Evolutionary conservation across 1,140 invertebrate genomes (phyloP).

Genomic region (Eubasilissa regina): DNA sequence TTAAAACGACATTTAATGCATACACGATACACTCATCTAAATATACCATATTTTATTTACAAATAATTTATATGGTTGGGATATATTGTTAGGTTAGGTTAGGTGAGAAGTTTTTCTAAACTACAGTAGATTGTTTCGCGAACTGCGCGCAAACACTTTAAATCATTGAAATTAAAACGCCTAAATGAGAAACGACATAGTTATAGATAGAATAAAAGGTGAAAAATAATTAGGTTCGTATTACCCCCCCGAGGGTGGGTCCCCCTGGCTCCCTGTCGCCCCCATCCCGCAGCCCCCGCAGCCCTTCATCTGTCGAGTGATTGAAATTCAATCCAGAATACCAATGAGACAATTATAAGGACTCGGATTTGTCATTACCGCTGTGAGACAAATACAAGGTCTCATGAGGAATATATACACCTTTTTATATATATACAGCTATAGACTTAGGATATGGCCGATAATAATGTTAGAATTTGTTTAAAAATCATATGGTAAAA

Average conservation of each 20-base stretch:
- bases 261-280: neutral
- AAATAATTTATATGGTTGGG: no score
- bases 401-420: neutral
- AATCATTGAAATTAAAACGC: no score
- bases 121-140: no score
- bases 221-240: slow-evolving; percentile 22
- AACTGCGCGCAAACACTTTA: no score
- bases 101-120: no score
- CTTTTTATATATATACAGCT: neutral
- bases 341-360: slow-evolving; percentile 59
- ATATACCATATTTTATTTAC: no score
- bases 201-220: neutral
- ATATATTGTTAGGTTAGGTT: no score
- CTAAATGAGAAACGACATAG: neutral
- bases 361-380: slow-evolving; percentile 52
- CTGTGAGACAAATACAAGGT: slow-evolving; percentile 28
- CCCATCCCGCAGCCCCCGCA: neutral
- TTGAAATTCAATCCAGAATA: slow-evolving; percentile 59
- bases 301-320: slow-evolving; percentile 46
- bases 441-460: neutral
- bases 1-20: no score
- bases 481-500: no score
- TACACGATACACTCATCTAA: no score
- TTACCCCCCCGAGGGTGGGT: slow-evolving; percentile 2
- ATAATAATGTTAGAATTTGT: no score